These are phyloP conservation scores for Oscheius sp. DNA, from an alignment of 2,888 invertebrate species.

Conservation along the genomic window DNA sequence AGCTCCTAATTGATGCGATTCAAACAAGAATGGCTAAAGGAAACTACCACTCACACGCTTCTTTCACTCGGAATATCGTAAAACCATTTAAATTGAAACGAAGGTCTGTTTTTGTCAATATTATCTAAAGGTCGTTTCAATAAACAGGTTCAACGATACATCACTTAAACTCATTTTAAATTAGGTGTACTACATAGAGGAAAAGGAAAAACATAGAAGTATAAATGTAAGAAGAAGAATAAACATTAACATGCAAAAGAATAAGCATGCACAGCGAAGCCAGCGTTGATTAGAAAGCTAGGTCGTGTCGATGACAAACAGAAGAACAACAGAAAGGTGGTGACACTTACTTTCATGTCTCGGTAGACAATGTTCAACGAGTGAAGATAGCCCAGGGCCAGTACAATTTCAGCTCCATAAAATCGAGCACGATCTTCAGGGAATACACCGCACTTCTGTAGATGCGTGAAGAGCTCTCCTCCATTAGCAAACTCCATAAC, in stretches of 20 bases:
- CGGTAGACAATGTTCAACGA: conserved; percentile 95
- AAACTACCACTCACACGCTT: conserved; percentile 10
- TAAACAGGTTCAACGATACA: not conserved
- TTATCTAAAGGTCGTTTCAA: not conserved
- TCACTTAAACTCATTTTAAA: not conserved
- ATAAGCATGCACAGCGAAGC: not conserved
- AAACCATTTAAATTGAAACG: too few relatives aligned
- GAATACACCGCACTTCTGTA: conserved; percentile 75
- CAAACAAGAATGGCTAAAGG: not conserved
- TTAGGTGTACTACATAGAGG: conserved; percentile 10
- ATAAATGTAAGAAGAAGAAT: too few relatives aligned
- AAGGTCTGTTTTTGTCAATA: not conserved
- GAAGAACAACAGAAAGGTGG: not conserved
- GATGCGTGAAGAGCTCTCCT: conserved; percentile 97
- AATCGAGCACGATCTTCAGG: conserved; percentile 92
- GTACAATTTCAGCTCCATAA: conserved; percentile 98
- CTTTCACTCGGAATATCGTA: conserved; percentile 13
- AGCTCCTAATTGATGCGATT: conserved; percentile 81
- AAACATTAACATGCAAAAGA: not conserved
- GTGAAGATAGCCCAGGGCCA: conserved; percentile 91
- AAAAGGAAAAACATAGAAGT: not conserved
- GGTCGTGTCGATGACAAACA: conserved; percentile 21
- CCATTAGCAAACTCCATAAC: conserved; percentile 99
- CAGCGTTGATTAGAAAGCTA: not conserved
- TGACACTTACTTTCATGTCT: conserved; percentile 84